A percentile compares a stretch with the other conserved stretches of the same genome.
These are phyloP conservation scores for Pseudorectes ferrugineus DNA, from an alignment of 2,113 vertebrate genomes.

Conservation along the genomic window DNA sequence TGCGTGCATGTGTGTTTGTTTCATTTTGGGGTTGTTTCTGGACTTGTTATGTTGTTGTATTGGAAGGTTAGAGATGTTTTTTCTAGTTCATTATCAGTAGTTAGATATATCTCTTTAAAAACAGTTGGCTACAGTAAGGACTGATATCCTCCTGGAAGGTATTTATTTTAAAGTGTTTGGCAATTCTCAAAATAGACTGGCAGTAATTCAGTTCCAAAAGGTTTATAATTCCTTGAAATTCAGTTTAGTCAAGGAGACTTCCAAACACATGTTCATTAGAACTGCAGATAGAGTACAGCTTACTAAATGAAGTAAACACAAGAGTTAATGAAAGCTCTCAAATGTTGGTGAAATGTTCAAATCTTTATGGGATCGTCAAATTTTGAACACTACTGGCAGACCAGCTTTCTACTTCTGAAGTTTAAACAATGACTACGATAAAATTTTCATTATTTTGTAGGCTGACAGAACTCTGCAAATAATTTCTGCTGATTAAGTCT, in stretches of 20 bases:
- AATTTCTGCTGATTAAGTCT: constrained; percentile 6
- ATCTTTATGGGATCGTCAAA: rapidly evolving
- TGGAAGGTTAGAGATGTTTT: background rate
- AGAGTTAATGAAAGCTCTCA: background rate
- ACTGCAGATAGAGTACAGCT: background rate
- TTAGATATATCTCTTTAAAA: background rate
- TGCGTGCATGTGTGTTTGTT: background rate
- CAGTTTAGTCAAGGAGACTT: background rate
- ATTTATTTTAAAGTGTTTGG: background rate
- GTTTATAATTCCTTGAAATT: background rate
- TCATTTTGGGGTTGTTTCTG: background rate
- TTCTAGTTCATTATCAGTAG: background rate
- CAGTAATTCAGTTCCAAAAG: background rate
- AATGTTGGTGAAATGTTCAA: background rate
- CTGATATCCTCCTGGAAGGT: background rate
- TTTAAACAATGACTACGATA: background rate
- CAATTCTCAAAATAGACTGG: background rate
- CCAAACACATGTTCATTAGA: background rate
- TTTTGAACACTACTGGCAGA: background rate
- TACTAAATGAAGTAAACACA: background rate
- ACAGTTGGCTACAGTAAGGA: background rate
- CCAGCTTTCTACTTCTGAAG: background rate
- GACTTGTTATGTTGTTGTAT: background rate
- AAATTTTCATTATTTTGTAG: background rate
- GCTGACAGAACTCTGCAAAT: background rate